Evolutionary conservation across 2,888 invertebrate genomes (phyloP).

Genomic region (Drosophila falleni): DNA sequence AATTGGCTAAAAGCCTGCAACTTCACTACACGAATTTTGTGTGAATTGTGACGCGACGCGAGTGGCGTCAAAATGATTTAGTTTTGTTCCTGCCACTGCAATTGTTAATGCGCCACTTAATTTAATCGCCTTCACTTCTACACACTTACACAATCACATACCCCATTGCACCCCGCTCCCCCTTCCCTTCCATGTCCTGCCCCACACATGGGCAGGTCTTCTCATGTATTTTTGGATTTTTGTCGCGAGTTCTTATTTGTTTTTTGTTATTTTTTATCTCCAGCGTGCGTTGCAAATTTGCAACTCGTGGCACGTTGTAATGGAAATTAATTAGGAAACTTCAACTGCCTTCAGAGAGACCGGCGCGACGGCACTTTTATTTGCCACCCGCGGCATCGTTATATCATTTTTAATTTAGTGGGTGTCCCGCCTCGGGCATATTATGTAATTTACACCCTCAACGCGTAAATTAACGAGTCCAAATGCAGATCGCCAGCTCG

Average conservation of each 20-base stretch:
- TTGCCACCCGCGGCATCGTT: constrained; percentile 62
- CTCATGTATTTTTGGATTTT: constrained; percentile 35
- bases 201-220: constrained; percentile 11
- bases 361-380: constrained; percentile 41
- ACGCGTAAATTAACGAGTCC: constrained; percentile 70
- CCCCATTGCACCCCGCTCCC: not conserved
- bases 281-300: constrained; percentile 62
- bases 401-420: constrained; percentile 83
- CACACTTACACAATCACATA: not conserved
- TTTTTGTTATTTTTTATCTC: constrained; percentile 14
- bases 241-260: constrained; percentile 22
- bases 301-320: constrained; percentile 79
- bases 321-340: constrained; percentile 82
- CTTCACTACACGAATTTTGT: constrained; percentile 53
- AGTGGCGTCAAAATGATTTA: constrained; percentile 83
- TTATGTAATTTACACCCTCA: constrained; percentile 71
- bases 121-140: constrained; percentile 58
- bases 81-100: constrained; percentile 62
- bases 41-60: constrained; percentile 71
- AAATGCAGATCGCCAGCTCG: constrained; percentile 40
- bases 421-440: constrained; percentile 67
- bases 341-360: constrained; percentile 46
- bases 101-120: constrained; percentile 74
- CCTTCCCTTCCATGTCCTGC: not conserved
- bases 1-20: constrained; percentile 64